These are phyloP conservation scores for Odocoileus hemionus DNA, from an alignment of 2,113 vertebrate genomes.

Conservation along the genomic window DNA sequence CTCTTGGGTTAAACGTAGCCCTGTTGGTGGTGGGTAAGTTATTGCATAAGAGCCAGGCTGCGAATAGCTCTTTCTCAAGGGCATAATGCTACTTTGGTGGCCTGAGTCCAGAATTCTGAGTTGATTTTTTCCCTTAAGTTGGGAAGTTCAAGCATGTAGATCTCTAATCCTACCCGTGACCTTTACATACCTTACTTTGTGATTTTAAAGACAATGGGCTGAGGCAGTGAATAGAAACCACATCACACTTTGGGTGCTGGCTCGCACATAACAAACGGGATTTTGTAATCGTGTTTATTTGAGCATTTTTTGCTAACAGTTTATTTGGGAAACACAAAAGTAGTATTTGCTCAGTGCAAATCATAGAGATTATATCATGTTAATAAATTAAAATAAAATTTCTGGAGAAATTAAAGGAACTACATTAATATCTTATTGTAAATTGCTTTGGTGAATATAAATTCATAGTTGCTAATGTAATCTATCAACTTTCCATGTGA, in stretches of 20 bases:
- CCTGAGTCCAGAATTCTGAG: conserved; percentile 14
- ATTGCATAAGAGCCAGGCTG: background rate
- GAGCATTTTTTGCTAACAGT: background rate
- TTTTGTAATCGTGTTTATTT: background rate
- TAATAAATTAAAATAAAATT: background rate
- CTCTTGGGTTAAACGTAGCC: background rate
- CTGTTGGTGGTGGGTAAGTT: background rate
- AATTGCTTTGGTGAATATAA: background rate
- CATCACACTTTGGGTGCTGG: background rate
- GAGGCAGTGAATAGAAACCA: background rate
- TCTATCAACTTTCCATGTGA: background rate
- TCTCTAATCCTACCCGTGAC: conserved; percentile 53
- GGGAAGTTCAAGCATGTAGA: conserved; percentile 55
- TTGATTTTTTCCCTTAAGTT: conserved; percentile 6
- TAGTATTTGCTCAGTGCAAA: background rate
- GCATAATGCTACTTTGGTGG: conserved; percentile 55
- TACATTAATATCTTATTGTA: background rate
- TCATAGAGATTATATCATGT: background rate
- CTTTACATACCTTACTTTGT: conserved; percentile 50
- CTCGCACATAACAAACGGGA: background rate
- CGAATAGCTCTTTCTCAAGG: conserved; percentile 13
- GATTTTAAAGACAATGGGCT: conserved; percentile 14
- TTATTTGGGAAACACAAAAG: background rate
- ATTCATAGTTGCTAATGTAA: background rate
- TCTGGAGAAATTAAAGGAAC: background rate